phyloP scores from a whole-genome alignment of 92 coral and sea anemone genomes.

The Umimayanthus chanpuru region DNA sequence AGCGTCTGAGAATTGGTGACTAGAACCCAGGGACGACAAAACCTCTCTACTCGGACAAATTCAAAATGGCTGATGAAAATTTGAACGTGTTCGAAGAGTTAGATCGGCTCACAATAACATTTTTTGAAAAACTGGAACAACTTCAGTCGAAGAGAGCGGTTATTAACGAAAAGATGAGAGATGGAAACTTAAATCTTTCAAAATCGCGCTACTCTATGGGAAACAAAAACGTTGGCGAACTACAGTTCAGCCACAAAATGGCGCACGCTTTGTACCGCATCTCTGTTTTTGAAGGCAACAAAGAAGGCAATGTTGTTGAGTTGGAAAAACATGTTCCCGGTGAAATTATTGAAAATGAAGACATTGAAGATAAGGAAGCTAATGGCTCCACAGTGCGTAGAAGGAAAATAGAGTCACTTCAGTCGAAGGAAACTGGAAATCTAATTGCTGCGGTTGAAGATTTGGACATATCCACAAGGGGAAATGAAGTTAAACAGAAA shows the following conservation, averaged over 20 bases:
- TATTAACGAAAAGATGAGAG: conserved; percentile 73
- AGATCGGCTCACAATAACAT: conserved; percentile 68
- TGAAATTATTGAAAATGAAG: conserved; percentile 1
- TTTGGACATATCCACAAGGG: background rate
- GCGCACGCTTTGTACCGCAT: conserved; percentile 61
- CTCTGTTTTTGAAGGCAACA: conserved; percentile 13
- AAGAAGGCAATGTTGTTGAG: conserved; percentile 25
- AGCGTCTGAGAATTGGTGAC: background rate
- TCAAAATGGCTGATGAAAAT: conserved; percentile 78
- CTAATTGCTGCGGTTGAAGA: conserved; percentile 54
- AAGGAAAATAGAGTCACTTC: conserved; percentile 33
- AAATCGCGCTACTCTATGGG: conserved; percentile 99
- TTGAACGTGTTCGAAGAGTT: conserved; percentile 52
- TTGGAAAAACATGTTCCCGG: conserved; percentile 56
- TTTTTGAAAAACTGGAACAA: conserved; percentile 81
- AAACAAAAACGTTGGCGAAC: conserved; percentile 83
- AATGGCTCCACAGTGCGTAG: conserved; percentile 27
- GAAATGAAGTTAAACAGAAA: background rate
- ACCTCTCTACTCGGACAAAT: background rate
- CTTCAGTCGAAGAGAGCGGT: conserved; percentile 64
- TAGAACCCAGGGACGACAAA: conserved; percentile 1
- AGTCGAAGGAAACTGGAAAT: conserved; percentile 32
- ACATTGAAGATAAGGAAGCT: conserved; percentile 28
- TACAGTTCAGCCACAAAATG: conserved; percentile 87
- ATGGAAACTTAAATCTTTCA: conserved; percentile 86